Evolutionary conservation across 2,113 vertebrate genomes (phyloP).

Genomic region (human): DNA sequence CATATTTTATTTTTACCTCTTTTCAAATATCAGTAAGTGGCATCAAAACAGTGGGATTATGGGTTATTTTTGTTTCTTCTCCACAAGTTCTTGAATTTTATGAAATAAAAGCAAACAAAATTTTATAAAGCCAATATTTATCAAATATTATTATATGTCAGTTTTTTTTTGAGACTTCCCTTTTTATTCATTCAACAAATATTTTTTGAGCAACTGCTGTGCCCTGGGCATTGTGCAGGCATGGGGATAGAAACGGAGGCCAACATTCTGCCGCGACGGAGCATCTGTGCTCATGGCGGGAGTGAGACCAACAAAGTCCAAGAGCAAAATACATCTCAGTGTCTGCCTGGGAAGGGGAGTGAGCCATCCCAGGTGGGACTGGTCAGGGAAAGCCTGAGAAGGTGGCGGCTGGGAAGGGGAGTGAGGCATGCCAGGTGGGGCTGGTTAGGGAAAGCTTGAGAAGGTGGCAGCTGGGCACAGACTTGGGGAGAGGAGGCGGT

Average conservation of each 20-base stretch:
- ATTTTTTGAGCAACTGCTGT: not conserved
- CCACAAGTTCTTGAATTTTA: slow-evolving; percentile 38
- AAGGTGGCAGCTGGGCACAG: not conserved
- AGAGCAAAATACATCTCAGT: not conserved
- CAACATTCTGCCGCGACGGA: not conserved
- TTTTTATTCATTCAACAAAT: not conserved
- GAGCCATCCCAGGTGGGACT: accelerated
- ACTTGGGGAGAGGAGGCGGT: not conserved
- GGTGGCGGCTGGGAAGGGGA: no score
- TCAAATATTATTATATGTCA: not conserved
- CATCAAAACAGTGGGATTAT: slow-evolving; percentile 4
- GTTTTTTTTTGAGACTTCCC: not conserved
- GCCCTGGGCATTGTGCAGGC: not conserved
- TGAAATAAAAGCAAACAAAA: slow-evolving; percentile 51
- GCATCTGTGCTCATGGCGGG: not conserved
- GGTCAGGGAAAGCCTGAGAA: not conserved
- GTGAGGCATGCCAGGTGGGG: accelerated
- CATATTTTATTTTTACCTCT: slow-evolving; percentile 54
- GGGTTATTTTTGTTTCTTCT: slow-evolving; percentile 39
- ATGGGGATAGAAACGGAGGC: no score
- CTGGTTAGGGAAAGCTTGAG: not conserved
- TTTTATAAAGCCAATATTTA: slow-evolving; percentile 46
- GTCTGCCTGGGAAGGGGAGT: not conserved
- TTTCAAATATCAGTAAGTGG: not conserved
- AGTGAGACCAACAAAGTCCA: not conserved